A percentile compares a stretch with the other conserved stretches of the same genome.
phyloP scores from a whole-genome alignment of 2,113 vertebrate species.

The Ciconia stormi region DNA sequence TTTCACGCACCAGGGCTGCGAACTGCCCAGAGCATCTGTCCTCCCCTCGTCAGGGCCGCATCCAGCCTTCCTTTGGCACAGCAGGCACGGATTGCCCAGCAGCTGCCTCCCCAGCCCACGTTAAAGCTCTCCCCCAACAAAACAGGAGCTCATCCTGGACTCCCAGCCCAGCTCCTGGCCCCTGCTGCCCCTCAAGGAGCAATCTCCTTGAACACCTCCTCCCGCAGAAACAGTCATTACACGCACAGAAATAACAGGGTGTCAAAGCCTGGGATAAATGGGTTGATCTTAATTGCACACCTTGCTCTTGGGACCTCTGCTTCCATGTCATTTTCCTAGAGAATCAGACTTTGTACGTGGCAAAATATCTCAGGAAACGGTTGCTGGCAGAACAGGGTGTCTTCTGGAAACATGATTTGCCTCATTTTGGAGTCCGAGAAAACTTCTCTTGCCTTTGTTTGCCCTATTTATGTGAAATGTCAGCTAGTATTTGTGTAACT shows the following conservation, averaged over 20 bases:
- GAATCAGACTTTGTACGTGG: neutral
- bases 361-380: neutral
- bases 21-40: neutral
- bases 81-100: neutral
- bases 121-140: neutral
- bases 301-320: neutral
- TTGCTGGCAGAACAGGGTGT: neutral
- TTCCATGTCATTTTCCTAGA: neutral
- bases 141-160: neutral
- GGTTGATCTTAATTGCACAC: neutral
- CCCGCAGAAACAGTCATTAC: rapidly evolving
- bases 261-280: neutral
- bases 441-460: neutral
- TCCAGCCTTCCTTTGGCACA: neutral
- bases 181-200: neutral
- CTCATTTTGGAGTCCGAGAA: neutral
- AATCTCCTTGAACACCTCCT: neutral
- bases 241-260: neutral
- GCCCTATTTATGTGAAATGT: neutral
- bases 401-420: neutral
- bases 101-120: neutral
- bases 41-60: neutral
- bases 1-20: neutral
- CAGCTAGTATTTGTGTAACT: neutral
- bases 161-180: neutral